These are phyloP conservation scores for Drosophila prolongata DNA, from an alignment of 2,888 invertebrate species.

Conservation along the genomic window DNA sequence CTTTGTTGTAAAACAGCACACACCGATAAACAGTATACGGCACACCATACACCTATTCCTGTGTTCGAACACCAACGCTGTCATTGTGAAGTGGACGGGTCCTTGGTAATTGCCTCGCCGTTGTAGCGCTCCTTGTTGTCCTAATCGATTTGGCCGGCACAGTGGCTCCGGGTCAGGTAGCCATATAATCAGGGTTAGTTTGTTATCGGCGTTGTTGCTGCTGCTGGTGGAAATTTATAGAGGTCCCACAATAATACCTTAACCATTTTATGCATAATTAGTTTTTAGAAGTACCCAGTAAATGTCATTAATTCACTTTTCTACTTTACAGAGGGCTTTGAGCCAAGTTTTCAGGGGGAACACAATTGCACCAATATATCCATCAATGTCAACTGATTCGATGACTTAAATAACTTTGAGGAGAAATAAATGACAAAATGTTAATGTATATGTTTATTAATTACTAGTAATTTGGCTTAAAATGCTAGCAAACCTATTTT, in stretches of 20 bases:
- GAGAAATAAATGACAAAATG: not conserved
- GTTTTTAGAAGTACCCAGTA: conserved; percentile 72
- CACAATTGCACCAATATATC: conserved; percentile 4
- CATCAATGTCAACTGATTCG: conserved; percentile 5
- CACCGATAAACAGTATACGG: conserved; percentile 14
- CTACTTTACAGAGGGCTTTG: conserved; percentile 15
- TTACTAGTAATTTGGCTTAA: not conserved
- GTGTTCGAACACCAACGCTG: conserved; percentile 51
- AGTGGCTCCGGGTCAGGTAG: conserved; percentile 40
- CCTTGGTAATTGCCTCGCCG: conserved; percentile 76
- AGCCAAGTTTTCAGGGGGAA: not conserved
- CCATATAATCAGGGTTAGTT: conserved; percentile 38
- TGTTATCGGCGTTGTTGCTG: conserved; percentile 54
- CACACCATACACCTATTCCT: conserved; percentile 1
- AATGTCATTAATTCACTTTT: conserved; percentile 75
- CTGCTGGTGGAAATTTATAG: conserved; percentile 74
- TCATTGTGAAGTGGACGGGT: conserved; percentile 63
- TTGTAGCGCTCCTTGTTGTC: conserved; percentile 75
- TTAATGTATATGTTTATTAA: not conserved
- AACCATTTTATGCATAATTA: conserved; percentile 79
- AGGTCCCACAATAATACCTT: conserved; percentile 76
- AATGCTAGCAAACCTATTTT: not conserved
- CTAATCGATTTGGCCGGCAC: conserved; percentile 70
- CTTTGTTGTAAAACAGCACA: conserved; percentile 42
- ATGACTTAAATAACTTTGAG: not conserved